Base-by-base conservation (phyloP, 2,113 vertebrate genomes). In the Bufo gargarizans region DNA sequence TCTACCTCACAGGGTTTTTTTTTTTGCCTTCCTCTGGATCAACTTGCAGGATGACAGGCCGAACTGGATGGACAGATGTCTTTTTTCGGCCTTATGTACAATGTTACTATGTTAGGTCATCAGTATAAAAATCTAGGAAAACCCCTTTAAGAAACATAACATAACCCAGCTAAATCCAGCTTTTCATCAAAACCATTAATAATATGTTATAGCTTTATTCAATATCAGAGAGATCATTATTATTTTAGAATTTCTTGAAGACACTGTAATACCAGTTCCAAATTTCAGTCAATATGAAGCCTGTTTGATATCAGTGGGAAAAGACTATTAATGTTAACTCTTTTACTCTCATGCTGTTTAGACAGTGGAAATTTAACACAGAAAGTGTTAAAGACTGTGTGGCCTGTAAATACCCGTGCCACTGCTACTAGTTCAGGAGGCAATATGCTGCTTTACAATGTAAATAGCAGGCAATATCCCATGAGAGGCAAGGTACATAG, bases 391-490 rank as follows among this genome's bases (percentile, higher is more conserved):
- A 88, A 63, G 58, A 63, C 19, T 43, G 55, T 22, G 13, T 19
- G 22, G 79, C 79, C 76, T 82, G 53, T 74, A 49, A 72, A 88
- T 88, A 45, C 43, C 69, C 71, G 63, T 13, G 47, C 45, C 17
- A 6, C 6, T 83, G 69, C 53, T 88, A 61, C 87, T 63, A 76
- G 55, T 65, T 55, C 20, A 83, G 87, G 58, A 88, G 14, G 69
- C 56, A 77, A 83, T 77, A 77, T 22, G 43, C 63, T 77, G 71
- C 80, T 77, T 56, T 82, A 84, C 82, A 88, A 88, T 88, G 87
- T 88, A 88, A 88, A 88, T 88, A 88, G 58, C 87, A 88, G 72
- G 63, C 9, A 55, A 88, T 49, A 65, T 77, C 71, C 81, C 87
- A 84, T n/a, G 87, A 76, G 87, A 71, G 13, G 47, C 33, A 77